Percentiles rank a stretch among this genome's conserved stretches.
Evolutionary conservation across 2,113 vertebrate genomes (phyloP).

Genomic region (Nyctereutes procyonoides): DNA sequence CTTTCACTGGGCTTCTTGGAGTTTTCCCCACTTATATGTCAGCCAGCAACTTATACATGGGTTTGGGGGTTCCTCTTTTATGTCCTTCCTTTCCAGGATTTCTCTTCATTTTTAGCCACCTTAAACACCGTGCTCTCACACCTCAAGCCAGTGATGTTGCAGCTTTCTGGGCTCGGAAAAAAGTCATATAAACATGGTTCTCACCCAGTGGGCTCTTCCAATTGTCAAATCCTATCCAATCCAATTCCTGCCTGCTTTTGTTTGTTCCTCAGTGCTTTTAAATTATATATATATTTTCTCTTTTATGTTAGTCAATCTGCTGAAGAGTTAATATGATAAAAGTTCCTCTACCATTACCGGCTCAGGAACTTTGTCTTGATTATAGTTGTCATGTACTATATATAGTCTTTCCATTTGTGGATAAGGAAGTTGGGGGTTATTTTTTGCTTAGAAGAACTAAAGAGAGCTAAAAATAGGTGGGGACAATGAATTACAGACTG

Average conservation of each 20-base stretch:
- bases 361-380: background rate
- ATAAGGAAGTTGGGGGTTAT: background rate
- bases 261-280: background rate
- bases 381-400: background rate
- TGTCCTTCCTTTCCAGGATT: background rate
- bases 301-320: background rate
- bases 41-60: background rate
- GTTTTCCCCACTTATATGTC: background rate
- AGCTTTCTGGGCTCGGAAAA: background rate
- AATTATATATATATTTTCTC: background rate
- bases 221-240: background rate
- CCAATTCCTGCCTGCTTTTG: background rate
- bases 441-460: background rate
- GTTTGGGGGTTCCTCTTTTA: background rate
- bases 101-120: background rate
- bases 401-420: background rate
- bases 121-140: background rate
- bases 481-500: background rate
- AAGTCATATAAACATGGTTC: background rate
- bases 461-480: background rate
- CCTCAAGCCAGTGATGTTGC: background rate
- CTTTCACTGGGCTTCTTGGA: background rate
- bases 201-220: background rate
- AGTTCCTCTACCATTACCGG: background rate
- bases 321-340: background rate